These are phyloP conservation scores for Lepidocyrtoides sp. DNA, from an alignment of 2,888 invertebrate genomes.

Conservation along the genomic window DNA sequence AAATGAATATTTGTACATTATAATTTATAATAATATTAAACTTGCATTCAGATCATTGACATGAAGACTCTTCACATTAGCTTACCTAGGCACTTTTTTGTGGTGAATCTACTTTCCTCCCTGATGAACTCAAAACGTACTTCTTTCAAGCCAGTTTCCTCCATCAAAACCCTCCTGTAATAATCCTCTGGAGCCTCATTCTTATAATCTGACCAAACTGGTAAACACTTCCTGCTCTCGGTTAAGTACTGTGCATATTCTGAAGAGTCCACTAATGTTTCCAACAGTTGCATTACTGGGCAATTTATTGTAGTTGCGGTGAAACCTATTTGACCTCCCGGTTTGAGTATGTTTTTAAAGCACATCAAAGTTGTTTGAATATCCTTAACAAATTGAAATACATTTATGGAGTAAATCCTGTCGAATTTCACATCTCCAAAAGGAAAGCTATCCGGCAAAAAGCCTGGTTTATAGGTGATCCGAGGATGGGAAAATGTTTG, in stretches of 20 bases:
- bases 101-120: not conserved
- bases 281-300: not conserved
- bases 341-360: not conserved
- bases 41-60: no score
- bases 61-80: not conserved
- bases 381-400: not conserved
- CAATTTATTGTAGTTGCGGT: not conserved
- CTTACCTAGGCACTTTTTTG: not conserved
- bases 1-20: no score
- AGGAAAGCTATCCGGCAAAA: not conserved
- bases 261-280: not conserved
- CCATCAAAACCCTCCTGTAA: not conserved
- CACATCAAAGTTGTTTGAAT: not conserved
- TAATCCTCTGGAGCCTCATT: not conserved
- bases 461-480: not conserved
- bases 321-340: not conserved
- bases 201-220: not conserved
- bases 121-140: not conserved
- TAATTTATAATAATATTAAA: no score
- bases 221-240: not conserved
- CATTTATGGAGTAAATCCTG: not conserved
- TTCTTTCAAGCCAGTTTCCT: not conserved
- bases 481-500: not conserved
- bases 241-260: not conserved
- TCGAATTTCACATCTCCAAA: not conserved